Conservation (phyloP, 2,113 vertebrate genomes). For the Oncorhynchus tshawytscha region DNA sequence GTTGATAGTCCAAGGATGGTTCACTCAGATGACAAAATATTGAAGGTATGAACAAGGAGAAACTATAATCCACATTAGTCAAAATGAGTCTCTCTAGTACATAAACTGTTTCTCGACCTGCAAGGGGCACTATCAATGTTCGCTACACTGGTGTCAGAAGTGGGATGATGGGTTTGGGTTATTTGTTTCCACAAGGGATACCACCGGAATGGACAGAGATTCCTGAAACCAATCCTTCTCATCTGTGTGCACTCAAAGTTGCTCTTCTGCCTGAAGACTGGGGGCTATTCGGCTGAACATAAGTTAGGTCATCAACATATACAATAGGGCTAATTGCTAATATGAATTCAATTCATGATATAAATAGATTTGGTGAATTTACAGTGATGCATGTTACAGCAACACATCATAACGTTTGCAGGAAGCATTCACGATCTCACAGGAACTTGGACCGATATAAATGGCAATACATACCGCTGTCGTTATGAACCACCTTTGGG, state of each 20-base stretch:
- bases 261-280: slow-evolving; percentile 5
- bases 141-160: too few relatives aligned
- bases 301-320: slow-evolving; percentile 75
- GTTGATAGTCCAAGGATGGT: slow-evolving; percentile 13
- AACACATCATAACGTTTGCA: slow-evolving; percentile 24
- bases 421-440: slow-evolving; percentile 38
- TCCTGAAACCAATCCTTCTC: slow-evolving; percentile 55
- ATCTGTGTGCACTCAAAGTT: slow-evolving; percentile 47
- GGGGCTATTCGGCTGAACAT: slow-evolving; percentile 57
- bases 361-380: background rate
- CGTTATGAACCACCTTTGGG: slow-evolving; percentile 41
- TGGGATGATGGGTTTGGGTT: too few relatives aligned
- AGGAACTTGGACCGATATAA: accelerated
- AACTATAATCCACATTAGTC: background rate
- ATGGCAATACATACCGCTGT: background rate
- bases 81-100: background rate
- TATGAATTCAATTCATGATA: background rate
- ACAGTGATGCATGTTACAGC: background rate
- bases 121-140: background rate
- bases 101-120: background rate
- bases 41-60: too few relatives aligned
- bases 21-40: too few relatives aligned
- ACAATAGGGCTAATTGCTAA: slow-evolving; percentile 60
- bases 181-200: accelerated
- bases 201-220: slow-evolving; percentile 24